These are phyloP conservation scores for Bujurquina vittata DNA, from an alignment of 2,113 vertebrate genomes.

Conservation along the genomic window DNA sequence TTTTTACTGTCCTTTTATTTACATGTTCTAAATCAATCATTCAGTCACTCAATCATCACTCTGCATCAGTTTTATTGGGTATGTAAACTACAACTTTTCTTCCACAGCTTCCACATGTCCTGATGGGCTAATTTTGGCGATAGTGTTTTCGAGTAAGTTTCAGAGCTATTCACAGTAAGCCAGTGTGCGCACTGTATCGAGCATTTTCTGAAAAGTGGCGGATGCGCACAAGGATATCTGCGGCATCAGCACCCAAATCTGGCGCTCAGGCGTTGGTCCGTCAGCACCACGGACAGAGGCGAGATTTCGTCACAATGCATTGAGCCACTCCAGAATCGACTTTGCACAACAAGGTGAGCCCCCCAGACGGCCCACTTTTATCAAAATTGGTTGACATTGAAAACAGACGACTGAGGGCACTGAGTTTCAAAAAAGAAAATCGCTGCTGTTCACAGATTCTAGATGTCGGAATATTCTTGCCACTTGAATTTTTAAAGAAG, in stretches of 20 bases:
- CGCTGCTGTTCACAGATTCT: not conserved
- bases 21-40: no score
- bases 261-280: not conserved
- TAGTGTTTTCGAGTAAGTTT: not conserved
- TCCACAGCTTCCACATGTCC: not conserved
- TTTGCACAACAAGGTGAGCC: not conserved
- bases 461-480: not conserved
- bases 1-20: not conserved
- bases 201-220: not conserved
- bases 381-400: not conserved
- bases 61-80: not conserved
- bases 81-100: not conserved
- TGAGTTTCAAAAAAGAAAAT: not conserved
- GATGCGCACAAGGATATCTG: not conserved
- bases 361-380: not conserved
- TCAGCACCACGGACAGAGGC: conserved; percentile 52
- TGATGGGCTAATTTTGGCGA: not conserved
- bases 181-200: not conserved
- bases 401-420: not conserved
- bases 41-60: not conserved
- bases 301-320: not conserved
- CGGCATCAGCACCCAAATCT: not conserved
- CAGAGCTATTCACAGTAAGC: not conserved
- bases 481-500: not conserved
- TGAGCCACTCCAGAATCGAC: not conserved